Percentiles rank a stretch among this genome's conserved stretches.
Evolutionary conservation across 2,888 invertebrate genomes (phyloP).

Genomic region (Lottia gigantea): DNA sequence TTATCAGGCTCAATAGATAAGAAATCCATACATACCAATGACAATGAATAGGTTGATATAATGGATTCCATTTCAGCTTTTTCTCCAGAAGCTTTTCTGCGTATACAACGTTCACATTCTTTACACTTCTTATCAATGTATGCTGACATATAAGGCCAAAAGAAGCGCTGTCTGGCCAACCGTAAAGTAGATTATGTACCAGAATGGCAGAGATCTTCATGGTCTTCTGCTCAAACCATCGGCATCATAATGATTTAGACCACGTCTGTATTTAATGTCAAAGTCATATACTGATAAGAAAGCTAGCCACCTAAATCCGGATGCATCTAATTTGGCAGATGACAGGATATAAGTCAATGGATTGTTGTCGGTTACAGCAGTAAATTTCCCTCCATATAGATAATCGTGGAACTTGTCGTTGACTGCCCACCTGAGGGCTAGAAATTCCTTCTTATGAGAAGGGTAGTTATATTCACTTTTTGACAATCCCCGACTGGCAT

Average conservation of each 20-base stretch:
- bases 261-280: neutral
- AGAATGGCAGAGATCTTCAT: slow-evolving; percentile 5
- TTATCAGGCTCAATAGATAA: no score
- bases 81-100: slow-evolving; percentile 6
- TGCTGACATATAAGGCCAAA: slow-evolving; percentile 34
- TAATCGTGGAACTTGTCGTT: slow-evolving; percentile 26
- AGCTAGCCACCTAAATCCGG: neutral
- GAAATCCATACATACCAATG: slow-evolving; percentile 40
- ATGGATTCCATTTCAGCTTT: slow-evolving; percentile 18
- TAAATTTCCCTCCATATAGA: slow-evolving; percentile 25
- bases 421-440: slow-evolving; percentile 30
- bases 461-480: slow-evolving; percentile 29
- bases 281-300: neutral
- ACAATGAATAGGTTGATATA: slow-evolving; percentile 30
- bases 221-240: neutral
- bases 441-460: slow-evolving; percentile 30
- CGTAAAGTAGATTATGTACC: neutral
- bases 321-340: neutral
- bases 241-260: slow-evolving; percentile 6
- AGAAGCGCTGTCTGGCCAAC: slow-evolving; percentile 28
- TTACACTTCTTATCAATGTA: slow-evolving; percentile 30
- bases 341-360: slow-evolving; percentile 32
- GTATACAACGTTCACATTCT: slow-evolving; percentile 32
- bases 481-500: no score
- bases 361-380: slow-evolving; percentile 34